A percentile compares a stretch with the other conserved stretches of the same genome.
Evolutionary conservation across 2,797 vertebrate genomes (phyloP).

Genomic region (Rhinophrynus dorsalis): DNA sequence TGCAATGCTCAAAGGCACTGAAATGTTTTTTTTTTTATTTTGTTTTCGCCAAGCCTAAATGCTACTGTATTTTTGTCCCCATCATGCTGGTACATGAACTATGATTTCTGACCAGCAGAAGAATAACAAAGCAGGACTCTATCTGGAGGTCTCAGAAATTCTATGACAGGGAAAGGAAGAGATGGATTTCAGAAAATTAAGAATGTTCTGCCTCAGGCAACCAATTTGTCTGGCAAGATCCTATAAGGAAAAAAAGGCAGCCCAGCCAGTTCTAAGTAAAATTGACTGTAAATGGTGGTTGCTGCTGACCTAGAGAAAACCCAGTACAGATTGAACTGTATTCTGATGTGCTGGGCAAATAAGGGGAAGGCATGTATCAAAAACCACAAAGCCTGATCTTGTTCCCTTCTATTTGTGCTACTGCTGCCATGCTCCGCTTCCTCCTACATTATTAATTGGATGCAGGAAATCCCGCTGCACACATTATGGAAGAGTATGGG

Average conservation of each 20-base stretch:
- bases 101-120: no score
- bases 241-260: slow-evolving; percentile 24
- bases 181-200: slow-evolving; percentile 24
- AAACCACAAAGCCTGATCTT: background rate
- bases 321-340: slow-evolving; percentile 15
- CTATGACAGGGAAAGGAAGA: background rate
- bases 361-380: background rate
- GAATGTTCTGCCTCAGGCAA: slow-evolving; percentile 55
- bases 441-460: no score
- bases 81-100: no score
- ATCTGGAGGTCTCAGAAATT: no score
- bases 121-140: no score
- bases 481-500: no score
- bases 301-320: slow-evolving; percentile 32
- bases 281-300: slow-evolving; percentile 34
- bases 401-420: background rate
- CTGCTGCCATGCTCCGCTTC: no score
- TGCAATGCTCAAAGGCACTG: no score
- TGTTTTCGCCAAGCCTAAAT: no score
- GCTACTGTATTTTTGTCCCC: no score
- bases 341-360: slow-evolving; percentile 11
- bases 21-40: no score
- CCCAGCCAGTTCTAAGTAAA: slow-evolving; percentile 19
- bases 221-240: slow-evolving; percentile 61
- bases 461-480: no score